These are phyloP conservation scores for Myotis brandtii DNA, from an alignment of 2,113 vertebrate genomes.

Conservation along the genomic window DNA sequence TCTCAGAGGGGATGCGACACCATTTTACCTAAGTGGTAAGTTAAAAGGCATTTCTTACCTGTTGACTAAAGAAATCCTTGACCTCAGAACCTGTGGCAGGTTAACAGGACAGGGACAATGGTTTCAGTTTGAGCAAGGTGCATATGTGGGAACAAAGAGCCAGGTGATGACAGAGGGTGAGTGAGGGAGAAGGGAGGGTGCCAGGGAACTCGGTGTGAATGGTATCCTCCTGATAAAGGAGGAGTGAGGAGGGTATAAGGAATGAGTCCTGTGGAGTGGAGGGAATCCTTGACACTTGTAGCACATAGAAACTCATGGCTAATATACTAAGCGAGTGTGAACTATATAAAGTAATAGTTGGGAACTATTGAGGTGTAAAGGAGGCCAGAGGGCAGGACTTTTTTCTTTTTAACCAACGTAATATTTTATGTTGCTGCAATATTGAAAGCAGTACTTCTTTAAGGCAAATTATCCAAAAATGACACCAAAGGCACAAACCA, in stretches of 20 bases:
- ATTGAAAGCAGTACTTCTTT: not conserved
- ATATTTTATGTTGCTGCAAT: not conserved
- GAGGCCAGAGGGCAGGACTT: not conserved
- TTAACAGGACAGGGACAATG: not conserved
- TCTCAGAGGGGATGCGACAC: not conserved
- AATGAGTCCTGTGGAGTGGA: too few relatives aligned
- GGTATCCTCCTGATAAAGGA: not conserved
- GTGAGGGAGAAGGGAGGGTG: not conserved
- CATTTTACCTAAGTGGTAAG: not conserved
- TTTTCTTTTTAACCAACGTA: not conserved
- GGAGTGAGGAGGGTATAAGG: rapidly evolving
- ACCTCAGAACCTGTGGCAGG: not conserved
- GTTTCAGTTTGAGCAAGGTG: not conserved
- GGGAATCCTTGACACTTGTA: not conserved
- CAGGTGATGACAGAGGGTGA: not conserved
- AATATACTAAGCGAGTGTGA: rapidly evolving
- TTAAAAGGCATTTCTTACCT: not conserved
- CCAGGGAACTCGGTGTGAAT: too few relatives aligned
- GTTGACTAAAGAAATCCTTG: not conserved
- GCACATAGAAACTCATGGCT: not conserved
- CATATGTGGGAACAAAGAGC: not conserved
- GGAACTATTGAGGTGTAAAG: too few relatives aligned
- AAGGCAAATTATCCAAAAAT: not conserved
- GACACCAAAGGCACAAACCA: not conserved
- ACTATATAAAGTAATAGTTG: rapidly evolving